Conservation (phyloP, 2,888 invertebrate species). For the Melanargia galathea region DNA sequence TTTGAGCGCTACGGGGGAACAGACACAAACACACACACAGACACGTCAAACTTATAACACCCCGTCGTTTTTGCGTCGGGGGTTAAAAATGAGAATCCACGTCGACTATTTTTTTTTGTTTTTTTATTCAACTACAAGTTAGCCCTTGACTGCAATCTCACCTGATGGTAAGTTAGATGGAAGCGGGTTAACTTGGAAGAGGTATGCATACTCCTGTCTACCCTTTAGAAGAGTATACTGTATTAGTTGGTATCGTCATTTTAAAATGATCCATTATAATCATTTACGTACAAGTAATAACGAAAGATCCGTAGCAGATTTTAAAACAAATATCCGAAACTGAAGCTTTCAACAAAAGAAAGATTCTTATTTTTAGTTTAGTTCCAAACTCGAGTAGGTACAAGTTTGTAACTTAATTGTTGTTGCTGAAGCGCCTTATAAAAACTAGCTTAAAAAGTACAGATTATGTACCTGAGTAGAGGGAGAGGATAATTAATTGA, state of each 20-base stretch:
- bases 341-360: background rate
- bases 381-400: background rate
- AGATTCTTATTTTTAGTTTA: background rate
- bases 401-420: background rate
- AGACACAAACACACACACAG: too few relatives aligned
- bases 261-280: too few relatives aligned
- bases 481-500: slow-evolving; percentile 2
- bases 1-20: too few relatives aligned
- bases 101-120: too few relatives aligned
- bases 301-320: background rate
- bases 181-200: too few relatives aligned
- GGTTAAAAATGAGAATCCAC: too few relatives aligned
- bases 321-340: background rate
- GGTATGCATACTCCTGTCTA: too few relatives aligned
- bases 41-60: too few relatives aligned
- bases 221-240: too few relatives aligned
- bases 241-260: too few relatives aligned
- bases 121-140: too few relatives aligned
- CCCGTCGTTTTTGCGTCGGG: too few relatives aligned
- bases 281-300: background rate
- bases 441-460: slow-evolving; percentile 2
- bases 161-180: background rate
- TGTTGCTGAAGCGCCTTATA: background rate
- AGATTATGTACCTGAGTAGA: background rate
- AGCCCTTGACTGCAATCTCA: background rate